These are phyloP conservation scores for Acanthopagrus latus DNA, from an alignment of 2,797 vertebrate genomes.

Conservation along the genomic window DNA sequence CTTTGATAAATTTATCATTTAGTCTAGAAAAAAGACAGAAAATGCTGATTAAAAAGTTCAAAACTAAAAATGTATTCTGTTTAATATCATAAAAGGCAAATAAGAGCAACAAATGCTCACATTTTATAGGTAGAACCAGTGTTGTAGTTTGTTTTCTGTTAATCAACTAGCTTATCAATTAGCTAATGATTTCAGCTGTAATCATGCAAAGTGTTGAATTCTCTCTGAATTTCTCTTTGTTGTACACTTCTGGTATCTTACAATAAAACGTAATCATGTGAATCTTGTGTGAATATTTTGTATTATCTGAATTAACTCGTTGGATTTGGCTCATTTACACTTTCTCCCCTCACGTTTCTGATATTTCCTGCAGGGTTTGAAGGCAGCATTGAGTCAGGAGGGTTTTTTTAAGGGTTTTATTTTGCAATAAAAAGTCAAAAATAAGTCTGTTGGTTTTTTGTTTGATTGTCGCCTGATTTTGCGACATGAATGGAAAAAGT, in stretches of 20 bases:
- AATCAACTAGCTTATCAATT: too few relatives aligned
- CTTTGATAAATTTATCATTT: too few relatives aligned
- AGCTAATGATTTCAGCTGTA: neutral
- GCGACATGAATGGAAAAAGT: neutral
- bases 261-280: too few relatives aligned
- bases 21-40: too few relatives aligned
- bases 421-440: neutral
- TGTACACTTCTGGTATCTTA: too few relatives aligned
- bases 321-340: neutral
- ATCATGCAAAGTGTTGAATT: neutral
- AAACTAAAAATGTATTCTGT: neutral
- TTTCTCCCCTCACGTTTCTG: neutral
- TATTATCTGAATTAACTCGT: neutral
- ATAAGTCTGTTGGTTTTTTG: too few relatives aligned
- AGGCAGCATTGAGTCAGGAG: neutral
- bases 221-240: neutral
- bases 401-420: neutral
- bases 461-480: neutral
- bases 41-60: too few relatives aligned
- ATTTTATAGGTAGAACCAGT: neutral
- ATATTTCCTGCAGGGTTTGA: neutral
- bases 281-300: neutral
- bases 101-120: neutral
- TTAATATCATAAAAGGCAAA: neutral
- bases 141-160: neutral